Evolutionary conservation across 1,140 invertebrate species (phyloP), one percentile per base, ranked within the genome.

Genomic region (Orius insidiosus): DNA sequence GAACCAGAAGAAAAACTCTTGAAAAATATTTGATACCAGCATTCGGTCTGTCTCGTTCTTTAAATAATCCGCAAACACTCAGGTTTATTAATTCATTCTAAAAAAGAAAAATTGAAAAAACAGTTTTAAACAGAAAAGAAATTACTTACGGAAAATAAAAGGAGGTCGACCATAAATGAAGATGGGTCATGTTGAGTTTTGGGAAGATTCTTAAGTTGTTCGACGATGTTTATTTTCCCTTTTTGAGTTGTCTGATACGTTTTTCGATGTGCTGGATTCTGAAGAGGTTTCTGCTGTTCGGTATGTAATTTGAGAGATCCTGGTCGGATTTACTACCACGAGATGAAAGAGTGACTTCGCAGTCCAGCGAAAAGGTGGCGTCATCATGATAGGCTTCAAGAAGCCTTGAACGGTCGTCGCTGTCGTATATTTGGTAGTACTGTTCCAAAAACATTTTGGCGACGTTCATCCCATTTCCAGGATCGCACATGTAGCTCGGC

Each of bases 331-430:
- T 36, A 9, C 9, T 36, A 3, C 35, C 9, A n/a, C n/a, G n/a
- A n/a, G n/a, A n/a, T 15, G 33, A 16, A 49, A 32, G 9, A 2
- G 18, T 9, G 44, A 33, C 53, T 56, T 9, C 10, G 24, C 62
- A 51, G 3, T 64, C 62, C 58, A 86, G 66, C 2, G 85, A 88
- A 55, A 89, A 78, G 45, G 70, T 66, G 0, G 84, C 82, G 11
- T 80, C 64, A 56, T 89, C 85, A 57, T 90, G 82, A 59, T 95
- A 95, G 0, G 88, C 88, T 51, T 84, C 76, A 8, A 85, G 56
- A 37, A 95, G 58, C 0, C 75, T 70, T 55, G 84, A 39, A 33
- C 55, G 24, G 11, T 47, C 37, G 3, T 30, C 78, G n/a, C 76
- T 77, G 62, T 94, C 89, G 58, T 80, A 93, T 38, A 92, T 74